Evolutionary conservation across 2,797 vertebrate species (phyloP).

Genomic region (Mustela erminea): DNA sequence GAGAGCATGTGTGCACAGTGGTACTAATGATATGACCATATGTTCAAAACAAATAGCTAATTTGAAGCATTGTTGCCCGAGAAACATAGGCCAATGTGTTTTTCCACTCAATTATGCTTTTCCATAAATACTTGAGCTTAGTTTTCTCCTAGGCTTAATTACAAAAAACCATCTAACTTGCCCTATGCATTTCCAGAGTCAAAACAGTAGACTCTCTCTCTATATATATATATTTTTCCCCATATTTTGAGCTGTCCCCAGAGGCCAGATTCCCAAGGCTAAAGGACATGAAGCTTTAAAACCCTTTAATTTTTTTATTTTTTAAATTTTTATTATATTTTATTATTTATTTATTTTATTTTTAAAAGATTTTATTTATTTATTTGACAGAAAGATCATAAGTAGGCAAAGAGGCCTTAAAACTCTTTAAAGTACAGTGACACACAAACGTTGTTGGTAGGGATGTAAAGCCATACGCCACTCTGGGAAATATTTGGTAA

Average conservation of each 20-base stretch:
- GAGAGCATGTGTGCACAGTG: rapidly evolving
- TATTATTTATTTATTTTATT: too few species aligned
- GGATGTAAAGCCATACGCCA: rapidly evolving
- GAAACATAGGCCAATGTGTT: background rate
- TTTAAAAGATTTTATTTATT: too few species aligned
- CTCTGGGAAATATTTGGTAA: background rate
- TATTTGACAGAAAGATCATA: too few species aligned
- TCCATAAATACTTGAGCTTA: background rate
- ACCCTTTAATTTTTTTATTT: background rate
- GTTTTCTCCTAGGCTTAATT: background rate
- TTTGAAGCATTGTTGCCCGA: background rate
- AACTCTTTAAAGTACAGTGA: rapidly evolving
- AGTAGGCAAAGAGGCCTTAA: too few species aligned
- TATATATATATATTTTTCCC: background rate
- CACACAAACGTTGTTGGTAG: rapidly evolving
- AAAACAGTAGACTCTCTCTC: background rate
- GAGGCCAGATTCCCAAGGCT: background rate
- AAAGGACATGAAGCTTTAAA: background rate
- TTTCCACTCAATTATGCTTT: background rate
- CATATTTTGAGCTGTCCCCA: background rate
- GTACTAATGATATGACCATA: background rate
- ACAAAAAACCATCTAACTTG: background rate
- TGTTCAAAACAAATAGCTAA: background rate
- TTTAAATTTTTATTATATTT: too few species aligned
- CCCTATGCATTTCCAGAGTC: background rate